These are phyloP conservation scores for Myocastor coypus DNA, from an alignment of 2,113 vertebrate species.

Conservation along the genomic window DNA sequence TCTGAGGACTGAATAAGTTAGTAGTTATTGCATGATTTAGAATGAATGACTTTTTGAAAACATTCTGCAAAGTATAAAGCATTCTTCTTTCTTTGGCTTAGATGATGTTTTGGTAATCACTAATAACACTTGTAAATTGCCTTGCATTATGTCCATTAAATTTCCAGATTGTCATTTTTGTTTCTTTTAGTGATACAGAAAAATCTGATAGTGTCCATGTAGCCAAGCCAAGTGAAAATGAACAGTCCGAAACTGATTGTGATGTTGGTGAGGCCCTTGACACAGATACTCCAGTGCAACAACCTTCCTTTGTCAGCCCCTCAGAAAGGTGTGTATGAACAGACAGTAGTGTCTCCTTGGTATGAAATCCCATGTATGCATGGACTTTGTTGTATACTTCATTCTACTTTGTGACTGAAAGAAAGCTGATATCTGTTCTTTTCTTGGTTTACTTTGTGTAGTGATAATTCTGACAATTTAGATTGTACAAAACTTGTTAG, in stretches of 20 bases:
- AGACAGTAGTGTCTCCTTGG: conserved; percentile 21
- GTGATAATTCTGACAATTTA: neutral
- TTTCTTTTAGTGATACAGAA: conserved; percentile 93
- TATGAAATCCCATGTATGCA: neutral
- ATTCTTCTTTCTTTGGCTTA: conserved; percentile 35
- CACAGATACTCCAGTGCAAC: conserved; percentile 89
- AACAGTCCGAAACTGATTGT: conserved; percentile 91
- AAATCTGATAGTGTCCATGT: conserved; percentile 91
- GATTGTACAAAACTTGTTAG: conserved; percentile 20
- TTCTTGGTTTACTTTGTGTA: conserved; percentile 37
- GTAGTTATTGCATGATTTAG: conserved; percentile 2
- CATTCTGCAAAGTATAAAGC: neutral
- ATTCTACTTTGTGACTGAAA: conserved; percentile 22
- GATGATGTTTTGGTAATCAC: conserved; percentile 45
- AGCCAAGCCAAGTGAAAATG: conserved; percentile 90
- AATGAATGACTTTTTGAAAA: conserved; percentile 65
- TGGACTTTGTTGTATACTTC: neutral
- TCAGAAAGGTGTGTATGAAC: conserved; percentile 91
- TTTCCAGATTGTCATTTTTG: conserved; percentile 84
- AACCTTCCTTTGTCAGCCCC: conserved; percentile 90
- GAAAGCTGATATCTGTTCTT: neutral
- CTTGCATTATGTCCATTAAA: conserved; percentile 17
- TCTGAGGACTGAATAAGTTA: neutral
- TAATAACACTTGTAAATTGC: neutral
- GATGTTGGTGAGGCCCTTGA: conserved; percentile 91